Evolutionary conservation across 2,888 invertebrate genomes (phyloP).

Genomic region (Platycheirus albimanus): DNA sequence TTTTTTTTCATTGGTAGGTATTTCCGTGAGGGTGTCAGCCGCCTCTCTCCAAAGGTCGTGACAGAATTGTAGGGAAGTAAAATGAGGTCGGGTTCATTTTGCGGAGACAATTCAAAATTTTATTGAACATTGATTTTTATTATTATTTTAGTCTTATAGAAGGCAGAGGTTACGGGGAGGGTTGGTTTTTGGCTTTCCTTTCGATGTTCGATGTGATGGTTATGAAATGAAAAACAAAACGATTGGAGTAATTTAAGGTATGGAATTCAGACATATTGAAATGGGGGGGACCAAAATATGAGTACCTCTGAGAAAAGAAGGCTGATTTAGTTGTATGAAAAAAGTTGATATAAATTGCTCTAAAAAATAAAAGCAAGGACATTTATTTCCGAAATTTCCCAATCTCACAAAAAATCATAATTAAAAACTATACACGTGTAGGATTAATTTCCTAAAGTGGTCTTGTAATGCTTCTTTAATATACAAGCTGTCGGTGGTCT

Average conservation of each 20-base stretch:
- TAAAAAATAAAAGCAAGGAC: no score
- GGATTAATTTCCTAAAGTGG: no score
- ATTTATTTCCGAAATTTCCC: no score
- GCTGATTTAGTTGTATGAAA: no score
- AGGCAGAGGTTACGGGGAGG: not conserved
- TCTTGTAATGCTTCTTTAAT: no score
- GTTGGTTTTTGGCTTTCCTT: not conserved
- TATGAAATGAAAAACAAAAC: not conserved
- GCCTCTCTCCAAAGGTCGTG: conserved; percentile 47
- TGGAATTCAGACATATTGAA: not conserved
- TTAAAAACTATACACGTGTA: no score
- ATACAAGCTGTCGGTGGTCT: no score
- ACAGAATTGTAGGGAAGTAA: not conserved
- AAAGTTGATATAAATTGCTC: no score
- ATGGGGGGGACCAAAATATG: no score
- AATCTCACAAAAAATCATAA: no score
- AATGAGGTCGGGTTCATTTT: not conserved
- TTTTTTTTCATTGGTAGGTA: not conserved
- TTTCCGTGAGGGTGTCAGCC: conserved; percentile 39
- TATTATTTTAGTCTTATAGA: conserved; percentile 9
- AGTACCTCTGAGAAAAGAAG: no score
- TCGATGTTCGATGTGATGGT: not conserved
- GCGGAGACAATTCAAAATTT: conserved; percentile 54
- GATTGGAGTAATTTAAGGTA: not conserved
- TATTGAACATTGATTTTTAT: conserved; percentile 38